phyloP scores from a whole-genome alignment of 2,113 vertebrate genomes.

The Poeciliopsis retropinna region DNA sequence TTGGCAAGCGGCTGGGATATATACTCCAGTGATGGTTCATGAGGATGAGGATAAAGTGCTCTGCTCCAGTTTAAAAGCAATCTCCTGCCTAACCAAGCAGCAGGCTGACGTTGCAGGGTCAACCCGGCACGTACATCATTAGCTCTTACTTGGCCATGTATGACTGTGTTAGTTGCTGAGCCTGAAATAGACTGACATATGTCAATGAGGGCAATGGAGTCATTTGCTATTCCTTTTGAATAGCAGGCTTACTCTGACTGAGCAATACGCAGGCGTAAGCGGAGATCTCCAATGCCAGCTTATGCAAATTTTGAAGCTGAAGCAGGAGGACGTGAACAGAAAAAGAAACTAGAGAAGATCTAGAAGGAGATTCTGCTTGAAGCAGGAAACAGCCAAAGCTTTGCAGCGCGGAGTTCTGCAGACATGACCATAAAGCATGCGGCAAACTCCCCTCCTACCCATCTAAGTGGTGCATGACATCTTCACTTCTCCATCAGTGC shows the following conservation, averaged over 20 bases:
- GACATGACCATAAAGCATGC: conserved; percentile 50
- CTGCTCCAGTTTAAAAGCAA: conserved; percentile 29
- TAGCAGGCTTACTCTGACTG: conserved; percentile 41
- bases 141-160: conserved; percentile 63
- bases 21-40: conserved; percentile 37
- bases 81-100: conserved; percentile 37
- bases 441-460: conserved; percentile 53
- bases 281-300: conserved; percentile 43
- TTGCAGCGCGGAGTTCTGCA: conserved; percentile 51
- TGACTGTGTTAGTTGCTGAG: conserved; percentile 53
- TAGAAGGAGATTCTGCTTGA: conserved; percentile 13
- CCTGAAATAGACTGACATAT: conserved; percentile 75
- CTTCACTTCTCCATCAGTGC: conserved; percentile 12
- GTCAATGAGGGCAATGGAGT: conserved; percentile 69
- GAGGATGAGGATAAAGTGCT: conserved; percentile 45
- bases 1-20: conserved; percentile 45
- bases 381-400: conserved; percentile 23
- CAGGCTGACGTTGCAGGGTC: conserved; percentile 36
- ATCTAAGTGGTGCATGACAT: conserved; percentile 40
- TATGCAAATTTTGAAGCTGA: conserved; percentile 60
- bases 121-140: conserved; percentile 57
- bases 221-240: conserved; percentile 70
- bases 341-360: not conserved
- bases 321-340: conserved; percentile 9
- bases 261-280: conserved; percentile 39